These are phyloP conservation scores for Phaethornis superciliosus DNA, from an alignment of 2,113 vertebrate species.

Conservation along the genomic window DNA sequence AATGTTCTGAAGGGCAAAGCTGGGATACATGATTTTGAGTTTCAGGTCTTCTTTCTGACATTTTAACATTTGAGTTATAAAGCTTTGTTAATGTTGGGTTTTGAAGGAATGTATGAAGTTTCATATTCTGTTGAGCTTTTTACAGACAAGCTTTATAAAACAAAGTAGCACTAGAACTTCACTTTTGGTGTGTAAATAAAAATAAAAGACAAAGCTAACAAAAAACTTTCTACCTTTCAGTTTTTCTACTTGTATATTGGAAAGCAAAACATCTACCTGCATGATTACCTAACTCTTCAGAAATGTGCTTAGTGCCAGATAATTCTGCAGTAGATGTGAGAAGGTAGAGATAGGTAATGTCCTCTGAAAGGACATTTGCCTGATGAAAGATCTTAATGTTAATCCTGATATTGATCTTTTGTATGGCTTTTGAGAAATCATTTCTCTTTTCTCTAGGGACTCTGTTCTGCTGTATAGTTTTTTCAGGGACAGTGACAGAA, in stretches of 20 bases:
- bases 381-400: background rate
- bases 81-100: background rate
- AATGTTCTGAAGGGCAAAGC: constrained; percentile 10
- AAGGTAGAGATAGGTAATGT: background rate
- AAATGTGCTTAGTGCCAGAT: background rate
- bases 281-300: background rate
- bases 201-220: background rate
- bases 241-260: background rate
- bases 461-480: background rate
- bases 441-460: background rate
- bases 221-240: background rate
- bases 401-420: constrained; percentile 1
- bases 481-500: background rate
- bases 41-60: constrained; percentile 40
- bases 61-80: constrained; percentile 50
- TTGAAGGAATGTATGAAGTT: background rate
- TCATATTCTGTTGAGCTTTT: background rate
- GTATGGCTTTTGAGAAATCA: background rate
- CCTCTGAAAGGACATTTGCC: background rate
- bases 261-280: background rate
- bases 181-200: background rate
- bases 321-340: background rate
- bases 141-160: background rate
- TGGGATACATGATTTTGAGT: constrained; percentile 1
- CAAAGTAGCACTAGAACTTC: background rate